phyloP scores from a whole-genome alignment of 2,113 vertebrate species.

The Rhizomys pruinosus region DNA sequence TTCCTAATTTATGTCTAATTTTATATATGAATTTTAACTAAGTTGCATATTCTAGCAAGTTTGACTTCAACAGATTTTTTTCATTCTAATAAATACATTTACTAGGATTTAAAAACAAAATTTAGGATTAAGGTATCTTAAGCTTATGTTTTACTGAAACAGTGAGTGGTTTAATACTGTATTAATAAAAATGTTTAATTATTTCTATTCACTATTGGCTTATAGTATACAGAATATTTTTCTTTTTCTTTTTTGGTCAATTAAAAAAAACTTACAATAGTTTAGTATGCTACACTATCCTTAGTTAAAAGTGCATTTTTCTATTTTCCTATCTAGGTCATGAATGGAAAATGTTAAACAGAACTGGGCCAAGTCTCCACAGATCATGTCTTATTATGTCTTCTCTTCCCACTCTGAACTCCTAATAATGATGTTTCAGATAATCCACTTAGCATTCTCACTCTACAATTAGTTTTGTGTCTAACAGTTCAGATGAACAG shows the following conservation, averaged over 20 bases:
- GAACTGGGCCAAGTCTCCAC: conserved; percentile 53
- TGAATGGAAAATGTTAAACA: conserved; percentile 64
- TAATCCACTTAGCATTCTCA: not conserved
- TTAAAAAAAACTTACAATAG: not conserved
- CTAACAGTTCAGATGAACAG: not conserved
- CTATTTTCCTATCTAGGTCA: conserved; percentile 58
- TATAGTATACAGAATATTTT: not conserved
- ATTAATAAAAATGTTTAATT: not conserved
- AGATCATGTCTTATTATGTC: conserved; percentile 65
- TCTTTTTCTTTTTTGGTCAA: not conserved
- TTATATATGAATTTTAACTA: conserved; percentile 14
- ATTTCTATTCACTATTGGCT: conserved; percentile 13
- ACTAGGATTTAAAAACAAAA: not conserved
- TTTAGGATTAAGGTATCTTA: not conserved
- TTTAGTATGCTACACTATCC: not conserved
- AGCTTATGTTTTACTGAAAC: not conserved
- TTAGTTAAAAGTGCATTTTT: conserved; percentile 48
- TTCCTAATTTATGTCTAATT: not conserved
- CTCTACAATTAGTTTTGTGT: conserved; percentile 34
- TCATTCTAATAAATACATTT: not conserved
- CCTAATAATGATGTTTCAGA: conserved; percentile 53
- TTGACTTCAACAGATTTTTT: not conserved
- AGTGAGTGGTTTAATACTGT: not conserved
- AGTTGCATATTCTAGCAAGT: not conserved
- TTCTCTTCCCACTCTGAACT: conserved; percentile 57